Conservation (phyloP, 2,797 vertebrate species). For the Platalea minor region DNA sequence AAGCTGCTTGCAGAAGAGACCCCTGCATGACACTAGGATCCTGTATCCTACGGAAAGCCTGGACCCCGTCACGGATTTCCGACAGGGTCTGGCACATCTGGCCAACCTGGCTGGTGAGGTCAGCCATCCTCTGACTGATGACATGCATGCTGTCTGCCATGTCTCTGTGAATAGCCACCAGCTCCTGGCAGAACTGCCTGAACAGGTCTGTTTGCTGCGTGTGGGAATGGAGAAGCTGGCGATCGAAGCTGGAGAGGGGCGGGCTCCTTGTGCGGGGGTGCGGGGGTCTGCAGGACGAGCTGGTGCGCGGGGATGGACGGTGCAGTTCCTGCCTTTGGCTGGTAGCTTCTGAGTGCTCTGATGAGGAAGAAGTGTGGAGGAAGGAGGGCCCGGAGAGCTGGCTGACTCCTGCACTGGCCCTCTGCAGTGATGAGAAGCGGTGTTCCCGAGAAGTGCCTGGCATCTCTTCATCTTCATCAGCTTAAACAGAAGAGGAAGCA, state of each 20-base stretch:
- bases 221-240: slow-evolving; percentile 68
- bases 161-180: slow-evolving; percentile 73
- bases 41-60: slow-evolving; percentile 19
- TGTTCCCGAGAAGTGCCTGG: slow-evolving; percentile 67
- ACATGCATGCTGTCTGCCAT: slow-evolving; percentile 70
- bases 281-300: slow-evolving; percentile 43
- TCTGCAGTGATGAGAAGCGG: slow-evolving; percentile 30
- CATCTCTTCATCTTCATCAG: slow-evolving; percentile 71
- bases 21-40: background rate
- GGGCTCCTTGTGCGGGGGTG: slow-evolving; percentile 12
- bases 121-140: slow-evolving; percentile 68
- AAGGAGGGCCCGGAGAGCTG: slow-evolving; percentile 53
- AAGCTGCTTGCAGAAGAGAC: background rate
- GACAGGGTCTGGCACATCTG: slow-evolving; percentile 73
- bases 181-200: slow-evolving; percentile 72
- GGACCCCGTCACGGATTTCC: slow-evolving; percentile 70
- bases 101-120: slow-evolving; percentile 63
- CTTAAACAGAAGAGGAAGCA: slow-evolving; percentile 71
- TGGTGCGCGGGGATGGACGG: background rate
- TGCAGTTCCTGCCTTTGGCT: slow-evolving; percentile 62
- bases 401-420: slow-evolving; percentile 13
- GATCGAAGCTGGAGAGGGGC: slow-evolving; percentile 40
- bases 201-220: slow-evolving; percentile 70
- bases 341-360: slow-evolving; percentile 45
- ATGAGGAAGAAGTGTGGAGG: slow-evolving; percentile 52